Evolutionary conservation across 35 echinoderm and acorn worm species (phyloP), one percentile per base, ranked within the genome.

Genomic region (Hemicentrotus pulcherrimus): DNA sequence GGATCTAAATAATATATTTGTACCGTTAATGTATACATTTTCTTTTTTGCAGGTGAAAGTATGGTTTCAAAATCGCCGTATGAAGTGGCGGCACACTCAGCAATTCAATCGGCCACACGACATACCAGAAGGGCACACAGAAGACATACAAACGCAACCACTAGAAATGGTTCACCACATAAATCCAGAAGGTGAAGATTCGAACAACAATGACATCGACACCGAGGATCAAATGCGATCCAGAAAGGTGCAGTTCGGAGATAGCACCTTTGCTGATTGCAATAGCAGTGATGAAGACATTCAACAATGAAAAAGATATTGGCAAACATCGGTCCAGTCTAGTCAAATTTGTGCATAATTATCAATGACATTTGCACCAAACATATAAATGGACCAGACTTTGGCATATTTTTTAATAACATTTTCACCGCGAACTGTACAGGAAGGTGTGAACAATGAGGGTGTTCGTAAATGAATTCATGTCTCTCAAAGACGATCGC

Each of bases 11-110:
- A 1, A 41, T n/a, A n/a, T n/a, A 41, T 1, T 1, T 41, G 35
- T 41, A 41, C 35, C 35, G 1, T 41, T 1, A 41, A 1, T 41
- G 0, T 41, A 41, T 41, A 41, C 6, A 16, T 90, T 90, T 90
- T 32, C 32, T 86, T 22, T 94, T 95, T 96, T 95, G 0, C 87
- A 99, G 98, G 98, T 99, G 30, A 99, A 99, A 92, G 98, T 99
- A 48, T 99, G 98, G 98, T 99, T 99, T 88, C 98, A 99, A 96
- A 99, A 99, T 94, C 96, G 98, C 9, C 95, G 98, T n/a, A 99
- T 99, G 98, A 99, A 99, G 86, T 99, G 98, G 98, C 96, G 98
- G 9, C 98, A 99, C 87, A 96, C 94, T 88, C 98, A 99, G 88
- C 96, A 95, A 32, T 95, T 97, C n/a, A 95, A 95, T 31, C 94